These are phyloP conservation scores for Drosophila tanythrix DNA, from an alignment of 2,888 invertebrate genomes.

Conservation along the genomic window DNA sequence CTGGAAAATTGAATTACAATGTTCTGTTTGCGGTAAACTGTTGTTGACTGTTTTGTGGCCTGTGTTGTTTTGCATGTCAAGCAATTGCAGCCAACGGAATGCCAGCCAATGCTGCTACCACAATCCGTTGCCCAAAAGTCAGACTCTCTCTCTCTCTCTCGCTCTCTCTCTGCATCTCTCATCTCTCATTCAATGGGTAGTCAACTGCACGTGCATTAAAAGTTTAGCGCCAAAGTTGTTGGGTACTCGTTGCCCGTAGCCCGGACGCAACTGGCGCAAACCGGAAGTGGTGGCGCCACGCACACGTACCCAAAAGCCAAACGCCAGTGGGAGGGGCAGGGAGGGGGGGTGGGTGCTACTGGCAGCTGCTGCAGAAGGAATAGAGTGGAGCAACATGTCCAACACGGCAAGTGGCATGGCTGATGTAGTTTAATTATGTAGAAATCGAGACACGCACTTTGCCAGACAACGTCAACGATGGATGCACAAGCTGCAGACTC, in stretches of 20 bases:
- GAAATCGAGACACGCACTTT: slow-evolving; percentile 81
- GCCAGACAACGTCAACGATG: slow-evolving; percentile 54
- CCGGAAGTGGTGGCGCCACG: slow-evolving; percentile 70
- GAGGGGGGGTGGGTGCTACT: neutral
- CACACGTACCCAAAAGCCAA: slow-evolving; percentile 43
- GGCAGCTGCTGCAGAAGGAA: slow-evolving; percentile 16
- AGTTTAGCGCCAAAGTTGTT: slow-evolving; percentile 73
- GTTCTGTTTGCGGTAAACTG: neutral
- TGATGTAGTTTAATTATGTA: slow-evolving; percentile 77
- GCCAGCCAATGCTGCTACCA: slow-evolving; percentile 42
- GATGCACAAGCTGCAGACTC: slow-evolving; percentile 35
- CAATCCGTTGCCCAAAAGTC: slow-evolving; percentile 54
- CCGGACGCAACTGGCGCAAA: slow-evolving; percentile 57
- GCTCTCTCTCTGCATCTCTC: neutral
- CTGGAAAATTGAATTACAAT: neutral
- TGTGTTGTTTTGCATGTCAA: slow-evolving; percentile 33
- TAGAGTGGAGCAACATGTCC: slow-evolving; percentile 23
- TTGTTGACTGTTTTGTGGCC: slow-evolving; percentile 44
- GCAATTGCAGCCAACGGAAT: slow-evolving; percentile 35
- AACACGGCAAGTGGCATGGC: slow-evolving; percentile 37
- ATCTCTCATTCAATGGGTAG: slow-evolving; percentile 25
- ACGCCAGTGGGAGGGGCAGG: neutral
- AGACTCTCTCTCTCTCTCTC: slow-evolving; percentile 4
- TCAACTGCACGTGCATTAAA: slow-evolving; percentile 72
- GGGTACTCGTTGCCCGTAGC: slow-evolving; percentile 25